Evolutionary conservation across 2,797 vertebrate genomes (phyloP), one percentile per base, ranked within the genome.

Genomic region (Darevskia nairensis): DNA sequence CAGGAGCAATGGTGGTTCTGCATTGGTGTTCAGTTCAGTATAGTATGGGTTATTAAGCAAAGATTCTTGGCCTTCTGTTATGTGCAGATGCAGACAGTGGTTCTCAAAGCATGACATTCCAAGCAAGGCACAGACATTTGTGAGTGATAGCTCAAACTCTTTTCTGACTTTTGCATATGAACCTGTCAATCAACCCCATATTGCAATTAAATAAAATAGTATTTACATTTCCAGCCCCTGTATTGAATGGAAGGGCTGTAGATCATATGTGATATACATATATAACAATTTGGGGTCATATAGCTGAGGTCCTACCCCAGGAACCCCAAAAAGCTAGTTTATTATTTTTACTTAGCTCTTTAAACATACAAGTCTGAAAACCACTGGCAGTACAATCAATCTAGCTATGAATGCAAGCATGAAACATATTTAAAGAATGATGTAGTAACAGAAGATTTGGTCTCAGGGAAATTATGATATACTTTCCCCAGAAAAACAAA

Each of bases 1-100:
- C 61, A 64, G 61, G 21, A 19, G 61, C 21, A 23, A 23, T 64
- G 21, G 61, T 19, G 17, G 17, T 23, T 21, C 21, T 61, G 59
- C 59, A 61, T 21, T 1, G 2, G 0, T 21, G 0, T 61, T 17
- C 21, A 64, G 6, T 23, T 2, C 2, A 64, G 19, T 23, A 64
- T 64, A 64, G 61, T 64, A 64, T 23, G 21, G 61, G 5, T 23
- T 64, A 23, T 64, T 64, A 64, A 23, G 61, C 61, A 64, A 64
- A 64, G 61, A 55, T 7, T 64, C 61, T 23, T 64, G 61, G 21
- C 61, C 23, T 64, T 19, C 61, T 64, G 61, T 64, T 64, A 64
- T 64, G 6, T 1, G 61, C 61, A 64, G 21, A 64, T 64, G 61
- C 61, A 64, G 61, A 82, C 13, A 44, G 35, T 29, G 15, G 25